phyloP scores from a whole-genome alignment of 2,888 invertebrate genomes.

The Clanis bilineata region DNA sequence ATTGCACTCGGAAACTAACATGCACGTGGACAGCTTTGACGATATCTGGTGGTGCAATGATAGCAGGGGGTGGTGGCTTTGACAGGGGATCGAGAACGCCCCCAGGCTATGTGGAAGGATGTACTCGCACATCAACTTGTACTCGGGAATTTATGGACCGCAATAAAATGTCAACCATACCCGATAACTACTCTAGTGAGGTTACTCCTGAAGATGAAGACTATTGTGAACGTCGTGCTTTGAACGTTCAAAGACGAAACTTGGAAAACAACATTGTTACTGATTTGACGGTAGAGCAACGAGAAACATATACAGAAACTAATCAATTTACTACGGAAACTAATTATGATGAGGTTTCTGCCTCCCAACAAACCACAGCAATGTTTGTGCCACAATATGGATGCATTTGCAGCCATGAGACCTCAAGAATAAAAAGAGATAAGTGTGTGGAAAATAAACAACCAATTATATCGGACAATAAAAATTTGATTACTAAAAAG shows the following conservation, averaged over 20 bases:
- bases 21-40: constrained; percentile 70
- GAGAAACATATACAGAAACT: constrained; percentile 4
- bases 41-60: constrained; percentile 43
- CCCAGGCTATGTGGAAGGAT: constrained; percentile 70
- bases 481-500: background rate
- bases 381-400: background rate
- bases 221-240: constrained; percentile 67
- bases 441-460: background rate
- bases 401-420: background rate
- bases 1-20: constrained; percentile 69
- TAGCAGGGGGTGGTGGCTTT: constrained; percentile 29
- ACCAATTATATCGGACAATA: background rate
- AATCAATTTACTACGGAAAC: background rate
- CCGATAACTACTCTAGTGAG: constrained; percentile 23
- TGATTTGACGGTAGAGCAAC: background rate
- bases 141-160: constrained; percentile 64
- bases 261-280: constrained; percentile 28
- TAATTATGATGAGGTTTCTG: constrained; percentile 13
- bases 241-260: constrained; percentile 53
- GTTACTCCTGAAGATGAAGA: constrained; percentile 53
- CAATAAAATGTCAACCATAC: constrained; percentile 52
- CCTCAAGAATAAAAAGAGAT: background rate
- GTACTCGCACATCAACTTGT: constrained; percentile 71
- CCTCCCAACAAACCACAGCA: constrained; percentile 1
- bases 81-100: constrained; percentile 58